These are phyloP conservation scores for Leptestheria dahalacensis DNA, from an alignment of 1,140 invertebrate genomes.

Conservation along the genomic window DNA sequence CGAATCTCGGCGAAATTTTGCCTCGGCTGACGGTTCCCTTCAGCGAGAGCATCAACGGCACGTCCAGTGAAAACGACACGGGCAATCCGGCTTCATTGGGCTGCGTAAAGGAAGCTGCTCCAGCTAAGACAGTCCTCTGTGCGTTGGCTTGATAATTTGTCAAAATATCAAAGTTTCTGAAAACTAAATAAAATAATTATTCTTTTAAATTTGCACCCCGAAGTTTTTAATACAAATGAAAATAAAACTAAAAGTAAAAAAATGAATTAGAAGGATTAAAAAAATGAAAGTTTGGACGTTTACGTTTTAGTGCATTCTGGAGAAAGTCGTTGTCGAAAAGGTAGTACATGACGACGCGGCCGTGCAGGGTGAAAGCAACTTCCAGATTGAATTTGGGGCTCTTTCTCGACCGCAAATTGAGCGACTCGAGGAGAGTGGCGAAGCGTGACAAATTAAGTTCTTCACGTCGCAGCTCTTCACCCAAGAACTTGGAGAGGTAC, in stretches of 20 bases:
- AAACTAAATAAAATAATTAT: constrained; percentile 1
- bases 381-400: background rate
- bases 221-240: too few species aligned
- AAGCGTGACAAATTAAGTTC: constrained; percentile 3
- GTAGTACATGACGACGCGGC: background rate
- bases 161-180: background rate
- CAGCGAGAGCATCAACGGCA: background rate
- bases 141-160: background rate
- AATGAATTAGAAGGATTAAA: background rate
- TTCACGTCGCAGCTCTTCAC: background rate
- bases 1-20: background rate
- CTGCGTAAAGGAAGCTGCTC: background rate
- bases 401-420: background rate
- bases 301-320: background rate
- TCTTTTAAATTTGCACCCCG: background rate
- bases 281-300: background rate
- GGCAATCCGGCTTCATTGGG: constrained; percentile 1
- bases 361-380: constrained; percentile 1
- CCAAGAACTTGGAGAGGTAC: background rate
- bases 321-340: constrained; percentile 5
- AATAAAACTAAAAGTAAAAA: too few species aligned
- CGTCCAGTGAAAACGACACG: background rate
- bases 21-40: background rate
- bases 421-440: background rate
- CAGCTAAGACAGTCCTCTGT: background rate